Evolutionary conservation across 2,113 vertebrate genomes (phyloP).

Genomic region (Opisthocomus hoazin): DNA sequence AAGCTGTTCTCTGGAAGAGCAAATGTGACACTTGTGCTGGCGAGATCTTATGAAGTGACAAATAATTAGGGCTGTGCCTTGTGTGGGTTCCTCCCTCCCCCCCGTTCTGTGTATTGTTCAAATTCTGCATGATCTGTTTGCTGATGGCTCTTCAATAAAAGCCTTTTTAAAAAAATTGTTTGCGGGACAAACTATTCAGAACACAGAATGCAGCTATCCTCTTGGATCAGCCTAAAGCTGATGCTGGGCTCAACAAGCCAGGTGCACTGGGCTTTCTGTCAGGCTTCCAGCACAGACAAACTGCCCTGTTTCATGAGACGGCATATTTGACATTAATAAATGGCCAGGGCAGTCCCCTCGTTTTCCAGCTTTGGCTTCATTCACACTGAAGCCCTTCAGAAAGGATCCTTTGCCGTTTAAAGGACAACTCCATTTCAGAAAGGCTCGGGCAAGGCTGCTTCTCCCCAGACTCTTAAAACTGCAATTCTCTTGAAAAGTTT

Average conservation of each 20-base stretch:
- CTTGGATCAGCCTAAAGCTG: conserved; percentile 14
- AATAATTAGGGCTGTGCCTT: conserved; percentile 59
- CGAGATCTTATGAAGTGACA: conserved; percentile 44
- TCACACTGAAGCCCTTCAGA: conserved; percentile 66
- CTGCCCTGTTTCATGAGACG: conserved; percentile 61
- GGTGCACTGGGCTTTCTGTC: conserved; percentile 65
- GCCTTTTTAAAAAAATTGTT: conserved; percentile 43
- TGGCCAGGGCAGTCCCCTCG: conserved; percentile 47
- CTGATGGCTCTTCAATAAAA: conserved; percentile 47
- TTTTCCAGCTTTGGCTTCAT: conserved; percentile 65
- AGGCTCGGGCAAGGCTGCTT: background rate
- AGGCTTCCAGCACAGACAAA: conserved; percentile 60
- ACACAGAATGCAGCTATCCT: background rate
- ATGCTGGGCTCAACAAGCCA: conserved; percentile 48
- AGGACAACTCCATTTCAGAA: conserved; percentile 52
- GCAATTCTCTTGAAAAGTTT: background rate
- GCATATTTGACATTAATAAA: conserved; percentile 74
- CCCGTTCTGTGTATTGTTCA: conserved; percentile 30
- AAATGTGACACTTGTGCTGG: conserved; percentile 40
- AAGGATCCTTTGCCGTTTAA: conserved; percentile 59
- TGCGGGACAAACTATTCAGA: conserved; percentile 36
- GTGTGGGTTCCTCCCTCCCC: conserved; percentile 17
- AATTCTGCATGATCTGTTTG: conserved; percentile 46
- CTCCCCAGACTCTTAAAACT: background rate
- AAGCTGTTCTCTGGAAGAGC: conserved; percentile 35